phyloP scores from a whole-genome alignment of 2,888 invertebrate genomes.

The Cheilosia grossa region DNA sequence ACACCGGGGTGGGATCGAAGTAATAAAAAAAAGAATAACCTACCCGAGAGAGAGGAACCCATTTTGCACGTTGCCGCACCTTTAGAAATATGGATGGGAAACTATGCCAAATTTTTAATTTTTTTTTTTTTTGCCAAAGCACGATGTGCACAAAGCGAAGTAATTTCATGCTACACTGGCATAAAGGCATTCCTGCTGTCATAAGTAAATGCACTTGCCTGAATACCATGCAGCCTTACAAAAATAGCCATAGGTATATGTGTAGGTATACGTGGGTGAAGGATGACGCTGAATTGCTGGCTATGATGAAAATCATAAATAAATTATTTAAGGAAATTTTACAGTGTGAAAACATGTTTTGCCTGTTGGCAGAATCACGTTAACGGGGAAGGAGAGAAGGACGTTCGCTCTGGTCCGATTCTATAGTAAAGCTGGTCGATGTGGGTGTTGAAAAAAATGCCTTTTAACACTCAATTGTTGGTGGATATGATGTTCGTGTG shows the following conservation, averaged over 20 bases:
- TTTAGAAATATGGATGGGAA: background rate
- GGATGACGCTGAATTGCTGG: background rate
- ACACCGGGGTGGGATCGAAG: background rate
- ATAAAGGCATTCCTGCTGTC: constrained; percentile 48
- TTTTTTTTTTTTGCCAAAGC: constrained; percentile 45
- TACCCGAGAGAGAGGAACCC: background rate
- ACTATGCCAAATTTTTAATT: constrained; percentile 53
- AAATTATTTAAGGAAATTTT: constrained; percentile 50
- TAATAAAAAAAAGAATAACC: no score
- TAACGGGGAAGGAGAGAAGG: background rate
- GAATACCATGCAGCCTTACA: no score
- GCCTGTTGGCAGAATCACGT: constrained; percentile 2
- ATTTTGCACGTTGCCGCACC: background rate
- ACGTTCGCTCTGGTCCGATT: background rate
- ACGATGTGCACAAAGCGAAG: constrained; percentile 27
- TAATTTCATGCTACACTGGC: constrained; percentile 39
- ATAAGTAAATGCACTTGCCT: background rate
- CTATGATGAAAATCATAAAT: constrained; percentile 6
- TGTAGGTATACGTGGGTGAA: background rate
- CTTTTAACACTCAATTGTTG: no score
- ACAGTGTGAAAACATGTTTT: constrained; percentile 33
- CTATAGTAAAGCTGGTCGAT: no score
- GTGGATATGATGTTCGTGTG: no score
- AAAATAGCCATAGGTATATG: background rate
- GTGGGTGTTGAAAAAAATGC: no score